Conservation (phyloP, 1,140 invertebrate genomes). For the Atta texana region DNA sequence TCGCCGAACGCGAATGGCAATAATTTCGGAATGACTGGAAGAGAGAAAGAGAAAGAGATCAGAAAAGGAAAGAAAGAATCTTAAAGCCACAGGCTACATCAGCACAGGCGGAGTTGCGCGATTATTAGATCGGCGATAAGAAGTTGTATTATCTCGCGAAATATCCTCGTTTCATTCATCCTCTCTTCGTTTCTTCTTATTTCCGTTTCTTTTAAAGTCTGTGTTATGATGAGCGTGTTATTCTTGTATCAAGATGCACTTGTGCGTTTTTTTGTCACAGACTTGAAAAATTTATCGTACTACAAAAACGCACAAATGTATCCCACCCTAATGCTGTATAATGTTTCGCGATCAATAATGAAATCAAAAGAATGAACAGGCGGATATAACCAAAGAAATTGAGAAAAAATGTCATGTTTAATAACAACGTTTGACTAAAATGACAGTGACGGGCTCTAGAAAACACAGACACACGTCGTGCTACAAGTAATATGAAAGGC, state of each 20-base stretch:
- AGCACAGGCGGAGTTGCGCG: not conserved
- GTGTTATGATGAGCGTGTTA: not conserved
- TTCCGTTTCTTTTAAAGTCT: not conserved
- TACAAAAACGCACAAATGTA: too few relatives aligned
- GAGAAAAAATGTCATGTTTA: constrained; percentile 25
- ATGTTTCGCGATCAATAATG: constrained; percentile 16
- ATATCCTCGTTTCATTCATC: not conserved
- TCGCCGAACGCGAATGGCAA: constrained; percentile 88
- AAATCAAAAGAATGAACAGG: constrained; percentile 12
- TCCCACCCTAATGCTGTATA: not conserved
- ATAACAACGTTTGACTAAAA: constrained; percentile 38
- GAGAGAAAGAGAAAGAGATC: constrained; percentile 76
- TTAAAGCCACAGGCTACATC: not conserved
- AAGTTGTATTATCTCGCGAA: not conserved
- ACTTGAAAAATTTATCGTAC: too few relatives aligned
- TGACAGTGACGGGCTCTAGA: constrained; percentile 36
- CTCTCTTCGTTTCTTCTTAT: constrained; percentile 43
- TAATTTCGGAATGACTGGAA: constrained; percentile 88
- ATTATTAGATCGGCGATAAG: not conserved
- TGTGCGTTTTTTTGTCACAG: too few relatives aligned
- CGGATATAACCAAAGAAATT: constrained; percentile 6
- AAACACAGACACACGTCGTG: constrained; percentile 59
- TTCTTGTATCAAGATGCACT: not conserved
- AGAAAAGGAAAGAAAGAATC: constrained; percentile 39
- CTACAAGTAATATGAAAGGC: constrained; percentile 42